Evolutionary conservation across 1,140 invertebrate species (phyloP).

Genomic region (Hormaphis cornu): DNA sequence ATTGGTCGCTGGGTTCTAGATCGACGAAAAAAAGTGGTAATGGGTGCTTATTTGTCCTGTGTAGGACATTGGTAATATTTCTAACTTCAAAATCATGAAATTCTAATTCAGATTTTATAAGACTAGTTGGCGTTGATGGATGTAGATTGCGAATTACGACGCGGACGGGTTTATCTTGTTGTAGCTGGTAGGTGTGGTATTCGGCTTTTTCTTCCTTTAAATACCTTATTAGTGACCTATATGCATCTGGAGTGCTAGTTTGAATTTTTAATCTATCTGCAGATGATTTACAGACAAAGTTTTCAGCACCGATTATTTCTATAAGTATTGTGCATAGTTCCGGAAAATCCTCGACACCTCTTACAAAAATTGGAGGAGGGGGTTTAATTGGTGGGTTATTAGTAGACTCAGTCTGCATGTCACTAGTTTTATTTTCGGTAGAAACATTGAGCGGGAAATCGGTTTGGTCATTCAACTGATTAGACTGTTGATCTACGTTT

Average conservation of each 20-base stretch:
- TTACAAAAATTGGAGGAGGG: not conserved
- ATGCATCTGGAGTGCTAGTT: not conserved
- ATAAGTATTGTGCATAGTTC: not conserved
- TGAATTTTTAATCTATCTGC: not conserved
- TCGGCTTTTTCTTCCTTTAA: not conserved
- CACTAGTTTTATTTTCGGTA: not conserved
- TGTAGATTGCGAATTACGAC: constrained; percentile 40
- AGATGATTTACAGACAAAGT: not conserved
- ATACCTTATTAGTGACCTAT: not conserved
- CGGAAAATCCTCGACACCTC: not conserved
- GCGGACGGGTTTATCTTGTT: constrained; percentile 39
- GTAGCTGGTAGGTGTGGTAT: constrained; percentile 40
- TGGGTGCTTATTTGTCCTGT: not conserved
- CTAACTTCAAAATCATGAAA: not conserved
- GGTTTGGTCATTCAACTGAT: not conserved
- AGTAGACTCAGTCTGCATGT: not conserved
- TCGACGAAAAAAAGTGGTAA: not conserved
- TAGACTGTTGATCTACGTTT: not conserved
- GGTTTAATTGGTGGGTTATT: not conserved
- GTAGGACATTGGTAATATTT: not conserved
- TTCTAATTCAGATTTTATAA: not conserved
- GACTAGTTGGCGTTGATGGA: constrained; percentile 34
- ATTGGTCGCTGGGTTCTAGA: not conserved
- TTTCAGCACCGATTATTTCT: not conserved
- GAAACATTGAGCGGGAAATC: no score